phyloP scores from a whole-genome alignment of 2,888 invertebrate species.

The Alitta virens region DNA sequence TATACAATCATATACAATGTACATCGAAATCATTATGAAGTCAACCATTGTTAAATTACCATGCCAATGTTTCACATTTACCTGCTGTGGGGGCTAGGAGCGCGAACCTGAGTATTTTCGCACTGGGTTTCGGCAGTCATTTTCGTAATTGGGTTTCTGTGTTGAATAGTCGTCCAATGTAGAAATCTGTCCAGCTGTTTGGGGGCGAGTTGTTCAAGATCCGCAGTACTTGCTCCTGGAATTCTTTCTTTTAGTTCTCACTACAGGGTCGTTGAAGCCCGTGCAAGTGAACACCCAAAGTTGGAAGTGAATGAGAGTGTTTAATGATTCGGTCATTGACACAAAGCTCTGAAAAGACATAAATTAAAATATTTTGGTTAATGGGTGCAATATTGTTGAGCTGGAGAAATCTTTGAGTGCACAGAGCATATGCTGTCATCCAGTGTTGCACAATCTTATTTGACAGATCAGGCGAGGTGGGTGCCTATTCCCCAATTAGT shows the following conservation, averaged over 20 bases:
- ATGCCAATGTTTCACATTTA: no score
- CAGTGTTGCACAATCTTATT: no score
- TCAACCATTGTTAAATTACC: no score
- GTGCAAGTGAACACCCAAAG: background rate
- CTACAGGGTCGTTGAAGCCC: conserved; percentile 19
- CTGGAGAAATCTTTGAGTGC: no score
- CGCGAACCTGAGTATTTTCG: background rate
- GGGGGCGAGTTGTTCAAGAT: conserved; percentile 15
- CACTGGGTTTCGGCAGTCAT: background rate
- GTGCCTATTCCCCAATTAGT: no score
- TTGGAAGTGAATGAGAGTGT: background rate
- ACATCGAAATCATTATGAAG: no score
- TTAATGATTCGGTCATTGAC: background rate
- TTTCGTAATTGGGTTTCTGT: no score
- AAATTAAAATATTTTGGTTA: no score
- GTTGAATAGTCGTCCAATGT: background rate
- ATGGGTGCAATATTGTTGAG: no score
- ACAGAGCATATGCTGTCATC: no score
- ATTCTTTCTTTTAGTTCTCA: conserved; percentile 20
- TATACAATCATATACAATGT: no score
- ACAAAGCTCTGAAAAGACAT: background rate
- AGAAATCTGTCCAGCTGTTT: conserved; percentile 5
- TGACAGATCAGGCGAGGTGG: no score
- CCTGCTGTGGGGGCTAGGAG: background rate
- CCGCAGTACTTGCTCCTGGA: conserved; percentile 23